Conservation (phyloP, 2,888 invertebrate genomes). For the Allygus modestus region DNA sequence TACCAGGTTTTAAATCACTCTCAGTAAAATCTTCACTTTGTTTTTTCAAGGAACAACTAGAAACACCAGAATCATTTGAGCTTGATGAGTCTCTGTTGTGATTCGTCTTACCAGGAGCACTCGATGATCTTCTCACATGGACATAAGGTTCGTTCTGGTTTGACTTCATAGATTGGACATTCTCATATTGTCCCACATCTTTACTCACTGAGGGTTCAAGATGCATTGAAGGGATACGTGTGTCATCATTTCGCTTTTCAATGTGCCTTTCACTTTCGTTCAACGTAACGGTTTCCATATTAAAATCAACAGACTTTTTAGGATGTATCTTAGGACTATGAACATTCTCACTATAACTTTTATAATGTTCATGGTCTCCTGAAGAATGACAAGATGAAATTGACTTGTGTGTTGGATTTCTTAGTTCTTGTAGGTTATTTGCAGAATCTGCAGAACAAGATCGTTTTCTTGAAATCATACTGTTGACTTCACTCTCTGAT, state of each 20-base stretch:
- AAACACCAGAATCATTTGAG: slow-evolving; percentile 90
- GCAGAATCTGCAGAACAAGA: slow-evolving; percentile 88
- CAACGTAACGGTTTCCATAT: background rate
- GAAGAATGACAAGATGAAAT: background rate
- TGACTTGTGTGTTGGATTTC: background rate
- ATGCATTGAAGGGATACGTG: background rate
- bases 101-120: slow-evolving; percentile 87
- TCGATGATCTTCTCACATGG: slow-evolving; percentile 85
- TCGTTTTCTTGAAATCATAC: slow-evolving; percentile 73
- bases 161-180: background rate
- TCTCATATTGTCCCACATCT: slow-evolving; percentile 17
- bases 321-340: background rate
- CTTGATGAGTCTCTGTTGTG: slow-evolving; percentile 87
- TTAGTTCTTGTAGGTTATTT: slow-evolving; percentile 77
- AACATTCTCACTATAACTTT: background rate
- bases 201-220: slow-evolving; percentile 4
- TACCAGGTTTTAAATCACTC: slow-evolving; percentile 81
- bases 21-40: slow-evolving; percentile 81
- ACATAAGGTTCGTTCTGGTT: slow-evolving; percentile 70
- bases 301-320: slow-evolving; percentile 47
- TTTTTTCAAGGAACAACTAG: slow-evolving; percentile 82
- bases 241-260: slow-evolving; percentile 1
- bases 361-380: background rate
- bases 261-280: background rate
- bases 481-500: background rate